These are phyloP conservation scores for Apoderus coryli DNA, from an alignment of 2,888 invertebrate genomes.

Conservation along the genomic window DNA sequence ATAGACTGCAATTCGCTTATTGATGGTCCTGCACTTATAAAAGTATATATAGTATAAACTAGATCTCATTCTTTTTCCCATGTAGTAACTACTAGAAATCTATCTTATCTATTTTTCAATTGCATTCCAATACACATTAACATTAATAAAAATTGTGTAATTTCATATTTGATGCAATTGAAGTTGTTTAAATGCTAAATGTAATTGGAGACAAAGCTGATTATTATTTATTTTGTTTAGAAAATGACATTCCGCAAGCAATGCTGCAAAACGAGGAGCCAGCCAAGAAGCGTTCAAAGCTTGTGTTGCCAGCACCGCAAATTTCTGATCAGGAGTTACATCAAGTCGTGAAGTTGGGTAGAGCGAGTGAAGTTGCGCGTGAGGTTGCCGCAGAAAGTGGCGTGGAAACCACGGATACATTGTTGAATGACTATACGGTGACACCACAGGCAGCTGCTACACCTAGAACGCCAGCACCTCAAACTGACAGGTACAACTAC, in stretches of 20 bases:
- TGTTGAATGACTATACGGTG: constrained; percentile 83
- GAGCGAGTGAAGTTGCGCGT: constrained; percentile 80
- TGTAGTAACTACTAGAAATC: no score
- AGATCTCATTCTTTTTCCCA: no score
- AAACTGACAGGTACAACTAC: constrained; percentile 55
- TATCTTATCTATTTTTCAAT: no score
- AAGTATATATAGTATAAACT: no score
- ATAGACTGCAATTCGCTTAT: no score
- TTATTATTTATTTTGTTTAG: no score
- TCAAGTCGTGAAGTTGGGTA: constrained; percentile 84
- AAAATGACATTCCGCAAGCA: constrained; percentile 86
- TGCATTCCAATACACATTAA: no score
- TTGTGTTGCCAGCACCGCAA: constrained; percentile 93
- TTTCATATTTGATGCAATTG: no score
- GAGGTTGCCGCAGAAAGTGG: constrained; percentile 72
- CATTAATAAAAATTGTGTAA: no score
- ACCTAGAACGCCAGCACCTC: constrained; percentile 76
- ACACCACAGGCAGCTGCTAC: constrained; percentile 52
- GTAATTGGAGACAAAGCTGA: no score
- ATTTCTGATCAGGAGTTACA: constrained; percentile 87
- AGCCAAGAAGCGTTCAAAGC: constrained; percentile 81
- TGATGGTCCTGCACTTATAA: no score
- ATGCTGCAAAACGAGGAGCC: constrained; percentile 83
- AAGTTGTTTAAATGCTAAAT: no score
- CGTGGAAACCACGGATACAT: constrained; percentile 63